Conservation (phyloP, 2,888 invertebrate genomes). For the Pollenia griseotomentosa region DNA sequence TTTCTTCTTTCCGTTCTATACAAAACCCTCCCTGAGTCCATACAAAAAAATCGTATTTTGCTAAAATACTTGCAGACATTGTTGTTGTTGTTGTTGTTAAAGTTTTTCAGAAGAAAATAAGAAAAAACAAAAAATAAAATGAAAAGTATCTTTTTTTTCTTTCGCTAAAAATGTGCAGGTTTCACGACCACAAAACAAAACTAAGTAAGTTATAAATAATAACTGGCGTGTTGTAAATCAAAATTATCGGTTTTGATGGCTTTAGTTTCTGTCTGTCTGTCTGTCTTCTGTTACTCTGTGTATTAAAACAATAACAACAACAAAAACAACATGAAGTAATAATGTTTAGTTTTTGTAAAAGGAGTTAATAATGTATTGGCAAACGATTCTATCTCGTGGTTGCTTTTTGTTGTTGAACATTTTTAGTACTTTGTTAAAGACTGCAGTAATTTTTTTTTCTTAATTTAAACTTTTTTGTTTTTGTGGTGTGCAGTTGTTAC, state of each 20-base stretch:
- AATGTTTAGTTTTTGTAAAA: slow-evolving; percentile 59
- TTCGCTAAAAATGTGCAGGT: slow-evolving; percentile 62
- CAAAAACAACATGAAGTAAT: slow-evolving; percentile 7
- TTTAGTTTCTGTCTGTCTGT: slow-evolving; percentile 64
- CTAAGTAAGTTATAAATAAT: slow-evolving; percentile 85
- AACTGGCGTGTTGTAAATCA: slow-evolving; percentile 84
- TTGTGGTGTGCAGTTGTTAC: not conserved
- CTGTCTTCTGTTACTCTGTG: slow-evolving; percentile 24
- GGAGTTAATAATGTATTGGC: slow-evolving; percentile 39
- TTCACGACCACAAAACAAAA: slow-evolving; percentile 69
- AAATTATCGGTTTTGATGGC: slow-evolving; percentile 83
- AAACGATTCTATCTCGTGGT: slow-evolving; percentile 58
- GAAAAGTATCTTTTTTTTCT: slow-evolving; percentile 16
- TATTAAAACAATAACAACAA: slow-evolving; percentile 23
- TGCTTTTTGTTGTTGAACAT: slow-evolving; percentile 38
- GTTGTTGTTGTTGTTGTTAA: not conserved
- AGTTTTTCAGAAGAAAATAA: slow-evolving; percentile 1
- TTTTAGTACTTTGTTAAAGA: slow-evolving; percentile 36
- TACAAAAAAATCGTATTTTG: slow-evolving; percentile 16
- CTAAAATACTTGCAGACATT: slow-evolving; percentile 26
- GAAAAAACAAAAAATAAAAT: not conserved
- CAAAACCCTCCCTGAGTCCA: slow-evolving; percentile 25
- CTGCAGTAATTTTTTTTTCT: slow-evolving; percentile 29
- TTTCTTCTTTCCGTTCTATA: not conserved
- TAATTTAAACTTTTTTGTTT: not conserved